A percentile compares a stretch with the other conserved stretches of the same genome.
Evolutionary conservation across 2,113 vertebrate species (phyloP).

Genomic region (Thomomys bottae): DNA sequence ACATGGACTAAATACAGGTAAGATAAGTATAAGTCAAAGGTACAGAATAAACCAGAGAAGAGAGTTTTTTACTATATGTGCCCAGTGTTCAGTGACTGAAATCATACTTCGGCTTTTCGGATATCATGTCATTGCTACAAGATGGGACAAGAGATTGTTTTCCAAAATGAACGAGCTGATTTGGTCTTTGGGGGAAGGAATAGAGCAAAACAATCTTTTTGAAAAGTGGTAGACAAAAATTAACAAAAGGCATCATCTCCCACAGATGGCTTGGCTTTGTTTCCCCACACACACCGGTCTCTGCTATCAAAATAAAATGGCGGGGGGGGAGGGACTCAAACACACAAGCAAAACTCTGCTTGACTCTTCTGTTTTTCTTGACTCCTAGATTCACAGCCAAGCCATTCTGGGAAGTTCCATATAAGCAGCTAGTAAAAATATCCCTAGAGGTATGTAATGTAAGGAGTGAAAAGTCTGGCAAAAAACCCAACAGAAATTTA

Average conservation of each 20-base stretch:
- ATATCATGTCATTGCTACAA: background rate
- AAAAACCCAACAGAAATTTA: background rate
- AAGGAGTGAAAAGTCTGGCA: background rate
- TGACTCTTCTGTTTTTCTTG: background rate
- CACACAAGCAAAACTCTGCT: background rate
- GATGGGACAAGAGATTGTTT: background rate
- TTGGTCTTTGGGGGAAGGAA: slow-evolving; percentile 11
- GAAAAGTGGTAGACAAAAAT: background rate
- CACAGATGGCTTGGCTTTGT: background rate
- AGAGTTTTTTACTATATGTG: background rate
- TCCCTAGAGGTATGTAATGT: background rate
- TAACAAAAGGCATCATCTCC: background rate
- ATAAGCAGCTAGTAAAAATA: slow-evolving; percentile 23
- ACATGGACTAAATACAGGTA: background rate
- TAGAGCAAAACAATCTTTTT: background rate
- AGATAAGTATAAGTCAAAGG: slow-evolving; percentile 19
- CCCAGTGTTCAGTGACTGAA: background rate
- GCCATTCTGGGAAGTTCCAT: slow-evolving; percentile 26
- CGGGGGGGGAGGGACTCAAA: too few relatives aligned
- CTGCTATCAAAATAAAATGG: slow-evolving; percentile 16
- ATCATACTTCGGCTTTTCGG: background rate
- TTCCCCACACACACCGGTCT: background rate
- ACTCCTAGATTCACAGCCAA: background rate
- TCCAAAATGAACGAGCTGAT: slow-evolving; percentile 40
- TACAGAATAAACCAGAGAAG: background rate